These are phyloP conservation scores for Silurus meridionalis DNA, from an alignment of 2,113 vertebrate species.

Conservation along the genomic window DNA sequence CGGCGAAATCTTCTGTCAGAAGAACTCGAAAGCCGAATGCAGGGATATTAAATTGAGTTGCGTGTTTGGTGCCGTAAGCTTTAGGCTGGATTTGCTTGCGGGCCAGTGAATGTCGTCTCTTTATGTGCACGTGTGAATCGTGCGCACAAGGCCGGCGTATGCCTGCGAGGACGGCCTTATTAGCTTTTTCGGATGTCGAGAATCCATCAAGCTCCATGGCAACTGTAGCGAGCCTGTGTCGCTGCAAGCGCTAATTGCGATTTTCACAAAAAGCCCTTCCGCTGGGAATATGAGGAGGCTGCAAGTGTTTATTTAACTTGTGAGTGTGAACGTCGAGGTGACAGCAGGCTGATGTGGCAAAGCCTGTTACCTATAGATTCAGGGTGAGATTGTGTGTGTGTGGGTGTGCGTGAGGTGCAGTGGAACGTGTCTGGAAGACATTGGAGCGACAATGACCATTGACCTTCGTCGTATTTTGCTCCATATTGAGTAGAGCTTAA, in stretches of 20 bases:
- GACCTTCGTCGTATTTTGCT: neutral
- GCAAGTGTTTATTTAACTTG: slow-evolving; percentile 34
- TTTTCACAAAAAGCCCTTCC: slow-evolving; percentile 38
- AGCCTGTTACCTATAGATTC: slow-evolving; percentile 19
- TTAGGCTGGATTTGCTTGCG: neutral
- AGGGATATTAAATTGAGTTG: slow-evolving; percentile 10
- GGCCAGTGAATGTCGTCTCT: neutral
- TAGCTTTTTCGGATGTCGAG: slow-evolving; percentile 46
- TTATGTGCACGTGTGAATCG: slow-evolving; percentile 19
- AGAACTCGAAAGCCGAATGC: neutral
- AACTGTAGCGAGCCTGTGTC: slow-evolving; percentile 32
- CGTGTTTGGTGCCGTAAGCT: neutral
- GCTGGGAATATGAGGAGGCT: slow-evolving; percentile 26
- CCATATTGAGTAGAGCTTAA: neutral
- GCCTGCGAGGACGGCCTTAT: slow-evolving; percentile 35
- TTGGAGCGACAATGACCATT: neutral
- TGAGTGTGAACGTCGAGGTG: slow-evolving; percentile 34
- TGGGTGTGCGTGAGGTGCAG: neutral
- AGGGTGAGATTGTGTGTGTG: neutral
- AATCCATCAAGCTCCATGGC: slow-evolving; percentile 45
- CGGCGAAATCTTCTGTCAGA: slow-evolving; percentile 33
- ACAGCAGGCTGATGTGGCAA: slow-evolving; percentile 24
- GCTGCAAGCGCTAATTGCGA: slow-evolving; percentile 40
- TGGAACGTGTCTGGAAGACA: slow-evolving; percentile 1
- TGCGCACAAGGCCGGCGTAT: slow-evolving; percentile 1